phyloP scores from a whole-genome alignment of 1,140 invertebrate genomes.

The Globodera ellingtonae region DNA sequence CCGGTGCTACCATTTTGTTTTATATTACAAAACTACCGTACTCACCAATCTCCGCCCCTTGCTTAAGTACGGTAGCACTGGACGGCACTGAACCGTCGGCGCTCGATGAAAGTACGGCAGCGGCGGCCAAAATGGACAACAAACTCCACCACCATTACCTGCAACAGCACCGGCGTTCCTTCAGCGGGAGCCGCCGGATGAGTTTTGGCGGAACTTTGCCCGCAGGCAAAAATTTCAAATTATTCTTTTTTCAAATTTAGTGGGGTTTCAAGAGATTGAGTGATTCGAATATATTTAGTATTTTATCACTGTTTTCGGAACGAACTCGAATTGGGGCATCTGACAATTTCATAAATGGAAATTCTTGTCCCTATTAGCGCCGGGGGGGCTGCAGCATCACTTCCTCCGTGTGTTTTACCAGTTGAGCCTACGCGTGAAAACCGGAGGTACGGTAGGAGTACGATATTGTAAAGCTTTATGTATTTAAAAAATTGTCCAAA shows the following conservation, averaged over 20 bases:
- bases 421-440: constrained; percentile 34
- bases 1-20: constrained; percentile 12
- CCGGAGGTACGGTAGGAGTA: constrained; percentile 19
- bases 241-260: too few relatives aligned
- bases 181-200: constrained; percentile 36
- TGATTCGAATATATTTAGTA: too few relatives aligned
- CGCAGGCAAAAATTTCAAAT: too few relatives aligned
- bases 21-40: constrained; percentile 17
- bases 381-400: constrained; percentile 2
- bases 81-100: constrained; percentile 27
- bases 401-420: constrained; percentile 38
- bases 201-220: constrained; percentile 21
- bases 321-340: too few relatives aligned
- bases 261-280: too few relatives aligned
- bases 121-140: not conserved
- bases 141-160: not conserved
- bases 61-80: constrained; percentile 27
- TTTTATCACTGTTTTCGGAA: too few relatives aligned
- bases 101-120: not conserved
- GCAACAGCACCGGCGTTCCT: constrained; percentile 23
- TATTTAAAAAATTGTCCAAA: constrained; percentile 8
- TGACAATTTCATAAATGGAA: not conserved
- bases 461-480: not conserved
- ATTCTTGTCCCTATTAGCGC: not conserved
- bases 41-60: not conserved